Conservation (phyloP, 2,797 vertebrate genomes). For the Rhodeus uyekii region DNA sequence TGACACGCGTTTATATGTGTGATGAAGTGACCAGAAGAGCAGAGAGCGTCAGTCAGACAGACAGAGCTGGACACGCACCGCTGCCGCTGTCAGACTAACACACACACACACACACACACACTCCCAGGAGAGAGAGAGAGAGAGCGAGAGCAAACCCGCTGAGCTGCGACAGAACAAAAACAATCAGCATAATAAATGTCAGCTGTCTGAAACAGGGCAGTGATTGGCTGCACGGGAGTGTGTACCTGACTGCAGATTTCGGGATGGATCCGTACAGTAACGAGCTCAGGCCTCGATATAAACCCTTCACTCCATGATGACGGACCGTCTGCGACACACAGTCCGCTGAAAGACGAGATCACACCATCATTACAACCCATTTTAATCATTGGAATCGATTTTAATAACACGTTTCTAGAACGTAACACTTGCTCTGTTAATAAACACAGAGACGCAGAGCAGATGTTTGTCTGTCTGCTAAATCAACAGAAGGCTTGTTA, state of each 20-base stretch:
- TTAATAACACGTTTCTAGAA: background rate
- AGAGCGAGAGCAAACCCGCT: too few species aligned
- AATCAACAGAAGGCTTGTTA: slow-evolving; percentile 66
- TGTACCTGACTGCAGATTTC: slow-evolving; percentile 91
- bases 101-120: slow-evolving; percentile 29
- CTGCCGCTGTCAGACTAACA: slow-evolving; percentile 37
- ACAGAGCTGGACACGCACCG: slow-evolving; percentile 38
- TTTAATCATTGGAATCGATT: background rate
- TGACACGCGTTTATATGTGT: background rate
- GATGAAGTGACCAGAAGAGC: slow-evolving; percentile 26
- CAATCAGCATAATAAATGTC: slow-evolving; percentile 53
- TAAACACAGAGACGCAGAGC: slow-evolving; percentile 15
- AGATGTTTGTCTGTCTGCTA: slow-evolving; percentile 61
- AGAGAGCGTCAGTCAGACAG: slow-evolving; percentile 28
- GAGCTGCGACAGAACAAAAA: slow-evolving; percentile 30
- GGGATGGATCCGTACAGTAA: slow-evolving; percentile 94
- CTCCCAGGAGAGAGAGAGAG: background rate
- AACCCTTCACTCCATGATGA: slow-evolving; percentile 85
- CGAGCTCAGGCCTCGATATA: slow-evolving; percentile 94
- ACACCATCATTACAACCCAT: slow-evolving; percentile 50
- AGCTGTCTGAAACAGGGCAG: slow-evolving; percentile 12
- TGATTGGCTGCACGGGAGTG: background rate
- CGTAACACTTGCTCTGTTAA: background rate
- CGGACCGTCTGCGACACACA: slow-evolving; percentile 91
- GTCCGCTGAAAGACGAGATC: slow-evolving; percentile 76